phyloP scores from a whole-genome alignment of 2,797 vertebrate genomes.

The Cossypha niveicapilla region DNA sequence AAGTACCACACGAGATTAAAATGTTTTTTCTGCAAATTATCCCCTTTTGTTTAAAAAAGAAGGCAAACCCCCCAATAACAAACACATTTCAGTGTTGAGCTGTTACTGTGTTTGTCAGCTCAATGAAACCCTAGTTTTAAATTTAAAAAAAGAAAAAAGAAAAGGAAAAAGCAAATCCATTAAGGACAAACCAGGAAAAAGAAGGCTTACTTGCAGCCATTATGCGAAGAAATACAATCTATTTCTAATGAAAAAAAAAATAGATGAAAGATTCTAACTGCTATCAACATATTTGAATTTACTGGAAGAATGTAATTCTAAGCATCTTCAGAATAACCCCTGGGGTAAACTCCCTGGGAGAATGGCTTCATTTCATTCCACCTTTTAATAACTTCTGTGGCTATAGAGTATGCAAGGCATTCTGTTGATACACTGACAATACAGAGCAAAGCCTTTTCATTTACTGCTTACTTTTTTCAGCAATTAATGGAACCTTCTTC shows the following conservation, averaged over 20 bases:
- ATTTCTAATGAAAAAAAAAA: neutral
- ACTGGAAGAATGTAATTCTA: neutral
- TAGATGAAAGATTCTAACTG: neutral
- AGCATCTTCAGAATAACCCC: neutral
- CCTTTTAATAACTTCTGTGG: neutral
- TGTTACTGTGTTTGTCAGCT: neutral
- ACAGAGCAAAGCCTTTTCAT: neutral
- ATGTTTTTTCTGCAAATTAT: neutral
- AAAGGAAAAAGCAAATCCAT: neutral
- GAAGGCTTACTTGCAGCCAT: neutral
- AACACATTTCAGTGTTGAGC: neutral
- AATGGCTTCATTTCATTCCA: neutral
- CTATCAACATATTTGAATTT: neutral
- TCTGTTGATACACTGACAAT: neutral
- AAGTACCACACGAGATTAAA: neutral
- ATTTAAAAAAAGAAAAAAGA: neutral
- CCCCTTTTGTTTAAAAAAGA: neutral
- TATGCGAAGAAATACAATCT: neutral
- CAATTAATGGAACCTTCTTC: conserved; percentile 93
- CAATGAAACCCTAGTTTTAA: neutral
- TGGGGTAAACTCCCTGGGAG: neutral
- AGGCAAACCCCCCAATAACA: neutral
- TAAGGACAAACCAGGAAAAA: neutral
- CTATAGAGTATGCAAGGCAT: neutral
- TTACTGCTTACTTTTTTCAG: conserved; percentile 87